Evolutionary conservation across 1,140 invertebrate genomes (phyloP), one percentile per base, ranked within the genome.

Genomic region (Scaptomyza montana): DNA sequence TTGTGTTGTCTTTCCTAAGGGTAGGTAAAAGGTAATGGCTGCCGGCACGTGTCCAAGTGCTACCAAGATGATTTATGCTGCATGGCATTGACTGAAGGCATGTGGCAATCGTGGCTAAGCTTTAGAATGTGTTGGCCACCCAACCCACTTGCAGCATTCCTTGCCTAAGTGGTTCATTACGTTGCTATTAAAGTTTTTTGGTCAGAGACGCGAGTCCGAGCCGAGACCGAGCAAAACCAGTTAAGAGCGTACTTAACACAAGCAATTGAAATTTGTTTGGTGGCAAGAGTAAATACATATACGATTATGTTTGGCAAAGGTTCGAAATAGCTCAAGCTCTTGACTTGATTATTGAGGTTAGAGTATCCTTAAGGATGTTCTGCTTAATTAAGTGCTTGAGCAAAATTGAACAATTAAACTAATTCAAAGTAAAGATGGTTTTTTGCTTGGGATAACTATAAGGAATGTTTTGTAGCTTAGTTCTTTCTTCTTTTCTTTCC

Each of bases 61-160:
- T 63, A 59, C 59, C 70, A 46, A 75, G 67, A 89, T 84, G 84
- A 87, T 89, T 89, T 86, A 86, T 87, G 72, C 74, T 77, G 72
- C 81, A 86, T 61, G 70, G 69, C 78, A 86, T 86, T 87, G 81
- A 86, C 69, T 87, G 67, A 84, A 89, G 82, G 76, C 82, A 87
- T 89, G 63, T 82, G 82, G 70, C 74, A 67, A 36, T 7, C 33
- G 2, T 33, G 21, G 21, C 2, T 16, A 16, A 16, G 16, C 16
- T 16, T 33, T 33, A 33, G 30, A 33, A 33, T 33, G 4, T 1
- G 30, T 33, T 33, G 5, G 30, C 30, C 30, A 33, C 30, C 5
- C 30, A 33, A 33, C 5, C 30, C 5, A 33, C 30, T 7, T 7
- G 30, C 30, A 33, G 5, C 30, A 33, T 46, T 12, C 21, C 54